Evolutionary conservation across 2,797 vertebrate species (phyloP).

Genomic region (Botia kubotai): DNA sequence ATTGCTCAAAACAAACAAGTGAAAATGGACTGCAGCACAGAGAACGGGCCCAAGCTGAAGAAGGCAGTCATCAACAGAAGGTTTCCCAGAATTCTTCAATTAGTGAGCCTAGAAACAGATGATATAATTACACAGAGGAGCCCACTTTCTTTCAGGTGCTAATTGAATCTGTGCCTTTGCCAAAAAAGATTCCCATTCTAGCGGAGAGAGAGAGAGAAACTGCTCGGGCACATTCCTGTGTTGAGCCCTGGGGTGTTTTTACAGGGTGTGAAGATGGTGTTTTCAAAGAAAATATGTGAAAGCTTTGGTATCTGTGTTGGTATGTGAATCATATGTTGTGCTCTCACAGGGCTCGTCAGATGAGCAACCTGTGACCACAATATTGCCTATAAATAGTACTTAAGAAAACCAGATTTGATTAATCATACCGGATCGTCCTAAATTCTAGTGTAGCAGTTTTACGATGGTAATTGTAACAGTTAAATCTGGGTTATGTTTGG

Average conservation of each 20-base stretch:
- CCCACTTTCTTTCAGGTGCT: slow-evolving; percentile 76
- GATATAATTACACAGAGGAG: slow-evolving; percentile 80
- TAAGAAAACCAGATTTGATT: slow-evolving; percentile 48
- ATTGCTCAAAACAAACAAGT: slow-evolving; percentile 68
- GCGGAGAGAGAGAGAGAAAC: slow-evolving; percentile 24
- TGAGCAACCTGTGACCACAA: slow-evolving; percentile 49
- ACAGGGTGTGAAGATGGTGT: slow-evolving; percentile 66
- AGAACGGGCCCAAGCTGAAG: slow-evolving; percentile 71
- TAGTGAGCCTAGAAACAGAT: slow-evolving; percentile 81
- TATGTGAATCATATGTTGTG: slow-evolving; percentile 65
- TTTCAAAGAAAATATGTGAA: slow-evolving; percentile 65
- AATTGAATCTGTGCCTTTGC: slow-evolving; percentile 75
- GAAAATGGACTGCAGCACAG: slow-evolving; percentile 73
- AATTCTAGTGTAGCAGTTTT: not conserved
- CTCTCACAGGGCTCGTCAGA: slow-evolving; percentile 64
- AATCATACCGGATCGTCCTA: slow-evolving; percentile 6
- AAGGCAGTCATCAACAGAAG: slow-evolving; percentile 75
- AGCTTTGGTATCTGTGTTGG: slow-evolving; percentile 63
- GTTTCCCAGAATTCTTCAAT: slow-evolving; percentile 77
- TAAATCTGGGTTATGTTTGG: not conserved
- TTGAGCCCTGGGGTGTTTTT: slow-evolving; percentile 67
- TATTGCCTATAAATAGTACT: slow-evolving; percentile 51
- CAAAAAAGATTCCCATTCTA: slow-evolving; percentile 72
- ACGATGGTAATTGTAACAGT: not conserved
- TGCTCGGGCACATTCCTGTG: slow-evolving; percentile 67